Evolutionary conservation across 1,140 invertebrate genomes (phyloP).

Genomic region (Heliconius himera): DNA sequence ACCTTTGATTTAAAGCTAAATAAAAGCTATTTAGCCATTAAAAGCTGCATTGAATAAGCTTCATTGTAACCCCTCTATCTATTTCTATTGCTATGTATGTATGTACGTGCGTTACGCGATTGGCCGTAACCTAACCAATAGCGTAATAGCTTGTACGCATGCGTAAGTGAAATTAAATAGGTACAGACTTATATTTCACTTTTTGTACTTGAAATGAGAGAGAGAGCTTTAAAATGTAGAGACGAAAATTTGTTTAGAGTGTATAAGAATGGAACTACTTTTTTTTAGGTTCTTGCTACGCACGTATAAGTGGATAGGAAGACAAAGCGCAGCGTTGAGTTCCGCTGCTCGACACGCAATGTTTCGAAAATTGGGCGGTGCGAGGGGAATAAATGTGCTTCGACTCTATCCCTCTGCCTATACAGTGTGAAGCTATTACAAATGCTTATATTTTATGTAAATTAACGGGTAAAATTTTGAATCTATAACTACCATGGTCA

Average conservation of each 20-base stretch:
- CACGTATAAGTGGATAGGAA: too few species aligned
- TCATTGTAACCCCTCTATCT: background rate
- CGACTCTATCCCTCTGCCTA: too few species aligned
- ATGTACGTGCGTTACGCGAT: background rate
- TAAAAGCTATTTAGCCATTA: background rate
- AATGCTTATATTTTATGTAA: too few species aligned
- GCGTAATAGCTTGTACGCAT: background rate
- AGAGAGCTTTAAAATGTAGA: background rate
- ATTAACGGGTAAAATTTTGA: background rate
- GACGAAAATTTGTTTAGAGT: background rate
- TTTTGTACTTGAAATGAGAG: background rate
- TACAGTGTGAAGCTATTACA: too few species aligned
- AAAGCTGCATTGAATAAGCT: background rate
- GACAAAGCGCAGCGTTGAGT: too few species aligned
- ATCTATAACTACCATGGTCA: background rate
- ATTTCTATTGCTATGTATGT: slow-evolving; percentile 1
- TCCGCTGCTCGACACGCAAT: too few species aligned
- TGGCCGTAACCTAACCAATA: background rate
- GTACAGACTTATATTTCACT: background rate
- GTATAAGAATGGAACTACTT: too few species aligned
- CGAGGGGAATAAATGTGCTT: too few species aligned
- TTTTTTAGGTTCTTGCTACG: too few species aligned
- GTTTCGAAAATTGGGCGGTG: too few species aligned
- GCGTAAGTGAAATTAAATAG: background rate
- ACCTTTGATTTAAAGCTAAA: background rate